Base-by-base conservation (phyloP, 2,888 invertebrate species). In the Lissonota sp. region DNA sequence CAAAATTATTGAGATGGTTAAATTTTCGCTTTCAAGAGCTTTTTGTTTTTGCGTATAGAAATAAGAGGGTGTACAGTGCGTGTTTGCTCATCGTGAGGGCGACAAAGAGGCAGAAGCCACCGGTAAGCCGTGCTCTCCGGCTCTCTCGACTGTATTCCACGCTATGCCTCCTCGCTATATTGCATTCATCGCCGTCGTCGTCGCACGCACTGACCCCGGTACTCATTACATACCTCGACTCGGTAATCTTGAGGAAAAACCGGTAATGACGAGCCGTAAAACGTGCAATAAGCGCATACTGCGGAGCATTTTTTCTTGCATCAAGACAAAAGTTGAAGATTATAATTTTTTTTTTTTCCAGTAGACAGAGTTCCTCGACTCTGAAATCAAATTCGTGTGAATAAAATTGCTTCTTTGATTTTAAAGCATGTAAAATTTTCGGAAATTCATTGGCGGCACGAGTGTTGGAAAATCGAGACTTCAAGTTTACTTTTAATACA, bases 151-250 rank as follows among this genome's bases (percentile, higher is more conserved):
- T 14, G 14, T 12, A 3, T 53, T 53, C 6, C 53, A 53, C 14
- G 6, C 53, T 14, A 5, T 53, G 12, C 12, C 12, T 53, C 64
- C 14, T 44, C 51, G 46, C 58, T 39, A 6, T 39, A 6, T 66
- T 46, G 49, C 26, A 51, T 74, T 63, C 51, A 51, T 72, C 62
- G 74, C 40, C 42, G 42, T 57, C 44, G 44, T 58, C 49, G 72
- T 64, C 73, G 77, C 69, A 73, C 80, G 73, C 80, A 77, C 64
- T 60, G 76, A 76, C 80, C 77, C 76, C 77, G 14, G 6, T 44
- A 69, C 73, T 69, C 64, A 66, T 73, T 73, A 70, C 80, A 64
- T 64, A 77, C 73, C 80, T 77, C 57, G 64, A 73, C 80, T 77
- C 72, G 73, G 73, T 81, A 77, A 81, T 80, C 69, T 58, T 51